These are phyloP conservation scores for Romanomermis culicivorax DNA, from an alignment of 2,888 invertebrate species.

Conservation along the genomic window DNA sequence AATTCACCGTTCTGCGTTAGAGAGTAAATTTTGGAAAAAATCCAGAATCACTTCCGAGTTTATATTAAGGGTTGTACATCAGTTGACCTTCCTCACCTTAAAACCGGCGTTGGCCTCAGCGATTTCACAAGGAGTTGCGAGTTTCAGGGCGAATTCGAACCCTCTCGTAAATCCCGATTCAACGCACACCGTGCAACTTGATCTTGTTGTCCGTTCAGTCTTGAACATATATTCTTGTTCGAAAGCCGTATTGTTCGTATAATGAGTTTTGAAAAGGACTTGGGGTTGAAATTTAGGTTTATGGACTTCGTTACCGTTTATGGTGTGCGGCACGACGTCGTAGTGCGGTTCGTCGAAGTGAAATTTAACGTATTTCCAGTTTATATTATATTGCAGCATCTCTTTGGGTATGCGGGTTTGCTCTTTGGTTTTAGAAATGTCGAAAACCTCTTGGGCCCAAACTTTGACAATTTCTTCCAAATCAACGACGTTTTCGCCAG, in stretches of 20 bases:
- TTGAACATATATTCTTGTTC: constrained; percentile 29
- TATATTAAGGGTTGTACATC: no score
- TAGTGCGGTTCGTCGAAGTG: constrained; percentile 25
- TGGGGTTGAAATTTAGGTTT: constrained; percentile 18
- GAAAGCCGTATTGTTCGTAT: constrained; percentile 28
- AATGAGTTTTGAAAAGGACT: constrained; percentile 27
- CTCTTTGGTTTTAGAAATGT: constrained; percentile 26
- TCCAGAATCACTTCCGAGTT: no score
- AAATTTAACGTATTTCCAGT: constrained; percentile 31
- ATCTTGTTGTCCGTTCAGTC: constrained; percentile 29
- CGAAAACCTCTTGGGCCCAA: constrained; percentile 30
- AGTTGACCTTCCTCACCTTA: no score
- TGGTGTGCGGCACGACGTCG: constrained; percentile 4
- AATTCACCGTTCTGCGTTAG: no score
- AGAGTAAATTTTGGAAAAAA: no score
- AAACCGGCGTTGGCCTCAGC: constrained; percentile 32
- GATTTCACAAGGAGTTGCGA: constrained; percentile 30
- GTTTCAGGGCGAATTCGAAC: constrained; percentile 23
- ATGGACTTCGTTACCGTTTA: neutral
- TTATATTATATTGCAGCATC: constrained; percentile 27
- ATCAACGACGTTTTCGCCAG: constrained; percentile 16
- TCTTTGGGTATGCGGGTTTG: constrained; percentile 24
- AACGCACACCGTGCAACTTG: constrained; percentile 27
- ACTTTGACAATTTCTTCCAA: constrained; percentile 27
- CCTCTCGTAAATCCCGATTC: constrained; percentile 24